Conservation (phyloP, 1,140 invertebrate genomes). For the Copidosoma floridanum region DNA sequence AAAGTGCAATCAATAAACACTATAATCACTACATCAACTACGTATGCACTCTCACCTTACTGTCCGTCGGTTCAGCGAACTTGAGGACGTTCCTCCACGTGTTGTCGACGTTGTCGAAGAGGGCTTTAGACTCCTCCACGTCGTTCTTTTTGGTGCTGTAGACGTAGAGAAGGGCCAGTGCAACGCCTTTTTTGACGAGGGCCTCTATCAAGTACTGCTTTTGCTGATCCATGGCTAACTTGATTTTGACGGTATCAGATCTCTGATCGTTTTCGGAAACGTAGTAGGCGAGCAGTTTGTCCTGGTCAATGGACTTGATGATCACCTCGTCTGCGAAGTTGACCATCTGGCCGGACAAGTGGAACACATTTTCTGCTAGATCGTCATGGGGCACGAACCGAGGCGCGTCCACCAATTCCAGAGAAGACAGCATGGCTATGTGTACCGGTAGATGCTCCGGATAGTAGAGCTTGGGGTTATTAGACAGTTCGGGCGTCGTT, state of each 20-base stretch:
- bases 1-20: too few relatives aligned
- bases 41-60: constrained; percentile 74
- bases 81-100: constrained; percentile 72
- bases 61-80: constrained; percentile 75
- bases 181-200: constrained; percentile 72
- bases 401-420: constrained; percentile 63
- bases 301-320: constrained; percentile 71
- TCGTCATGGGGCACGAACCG: constrained; percentile 57
- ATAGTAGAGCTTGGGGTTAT: constrained; percentile 69
- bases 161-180: constrained; percentile 66
- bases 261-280: constrained; percentile 78
- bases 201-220: constrained; percentile 76
- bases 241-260: constrained; percentile 75
- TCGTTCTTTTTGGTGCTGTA: constrained; percentile 42
- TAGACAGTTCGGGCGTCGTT: constrained; percentile 70
- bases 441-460: constrained; percentile 74
- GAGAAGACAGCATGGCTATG: constrained; percentile 73
- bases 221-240: constrained; percentile 81
- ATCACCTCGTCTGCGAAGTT: constrained; percentile 67
- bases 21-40: too few relatives aligned
- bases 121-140: constrained; percentile 39
- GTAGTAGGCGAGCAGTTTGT: constrained; percentile 71
- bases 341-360: constrained; percentile 61
- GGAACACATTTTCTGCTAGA: constrained; percentile 55
- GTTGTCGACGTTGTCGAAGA: constrained; percentile 62